These are phyloP conservation scores for Drosophila santomea DNA, from an alignment of 1,140 invertebrate genomes.

Conservation along the genomic window DNA sequence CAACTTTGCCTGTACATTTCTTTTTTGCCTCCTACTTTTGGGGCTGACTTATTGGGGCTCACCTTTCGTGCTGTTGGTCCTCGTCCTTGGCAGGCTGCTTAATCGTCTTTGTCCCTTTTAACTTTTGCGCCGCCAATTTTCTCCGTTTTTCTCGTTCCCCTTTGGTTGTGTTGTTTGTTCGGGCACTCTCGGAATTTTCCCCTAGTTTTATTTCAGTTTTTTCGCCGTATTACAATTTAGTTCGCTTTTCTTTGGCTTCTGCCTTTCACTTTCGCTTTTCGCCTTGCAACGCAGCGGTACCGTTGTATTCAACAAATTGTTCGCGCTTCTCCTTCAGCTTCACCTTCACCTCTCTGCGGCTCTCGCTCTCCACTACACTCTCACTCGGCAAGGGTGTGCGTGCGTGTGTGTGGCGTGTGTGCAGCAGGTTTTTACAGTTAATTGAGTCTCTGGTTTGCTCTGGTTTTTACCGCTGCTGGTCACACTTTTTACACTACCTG, in stretches of 20 bases:
- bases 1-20: constrained; percentile 49
- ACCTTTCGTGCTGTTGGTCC: constrained; percentile 60
- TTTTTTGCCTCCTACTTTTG: constrained; percentile 55
- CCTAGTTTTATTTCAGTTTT: constrained; percentile 54
- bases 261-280: constrained; percentile 55
- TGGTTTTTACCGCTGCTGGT: constrained; percentile 28
- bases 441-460: constrained; percentile 49
- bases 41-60: constrained; percentile 80
- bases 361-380: constrained; percentile 26
- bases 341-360: constrained; percentile 40
- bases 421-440: constrained; percentile 68
- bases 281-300: constrained; percentile 18
- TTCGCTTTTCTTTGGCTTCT: constrained; percentile 50
- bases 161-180: constrained; percentile 2
- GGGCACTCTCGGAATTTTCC: constrained; percentile 39
- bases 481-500: constrained; percentile 42
- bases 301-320: constrained; percentile 78
- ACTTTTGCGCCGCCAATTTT: constrained; percentile 80
- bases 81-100: constrained; percentile 62
- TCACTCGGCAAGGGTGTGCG: constrained; percentile 23
- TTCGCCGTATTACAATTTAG: constrained; percentile 15
- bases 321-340: constrained; percentile 64
- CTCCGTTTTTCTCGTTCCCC: constrained; percentile 26
- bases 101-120: constrained; percentile 80
- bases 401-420: constrained; percentile 35